Evolutionary conservation across 2,797 vertebrate species (phyloP).

Genomic region (Macroramphosus scolopax): DNA sequence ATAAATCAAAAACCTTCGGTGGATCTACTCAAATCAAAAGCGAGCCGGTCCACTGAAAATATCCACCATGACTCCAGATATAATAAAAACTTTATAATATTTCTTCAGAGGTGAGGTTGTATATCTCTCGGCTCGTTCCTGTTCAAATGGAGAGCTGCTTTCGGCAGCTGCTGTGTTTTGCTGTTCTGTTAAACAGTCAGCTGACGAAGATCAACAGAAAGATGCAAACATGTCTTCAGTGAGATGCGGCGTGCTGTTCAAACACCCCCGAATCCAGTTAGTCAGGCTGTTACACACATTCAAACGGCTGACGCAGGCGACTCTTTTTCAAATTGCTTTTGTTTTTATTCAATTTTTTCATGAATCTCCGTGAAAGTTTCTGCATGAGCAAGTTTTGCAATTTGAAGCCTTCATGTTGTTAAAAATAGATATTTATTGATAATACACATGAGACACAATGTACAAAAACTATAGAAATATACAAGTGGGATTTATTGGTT

Average conservation of each 20-base stretch:
- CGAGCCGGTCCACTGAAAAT: not conserved
- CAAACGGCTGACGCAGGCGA: not conserved
- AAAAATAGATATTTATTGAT: too few relatives aligned
- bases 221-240: slow-evolving; percentile 4
- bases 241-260: slow-evolving; percentile 5
- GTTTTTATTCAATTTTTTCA: too few relatives aligned
- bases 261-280: slow-evolving; percentile 31
- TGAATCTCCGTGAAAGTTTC: too few relatives aligned
- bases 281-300: slow-evolving; percentile 27
- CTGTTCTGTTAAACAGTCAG: slow-evolving; percentile 17
- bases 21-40: too few relatives aligned
- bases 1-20: not conserved
- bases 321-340: too few relatives aligned
- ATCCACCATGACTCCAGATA: not conserved
- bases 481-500: slow-evolving; percentile 9
- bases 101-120: not conserved
- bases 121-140: not conserved
- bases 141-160: slow-evolving; percentile 2
- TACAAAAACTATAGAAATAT: slow-evolving; percentile 8
- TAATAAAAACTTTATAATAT: not conserved
- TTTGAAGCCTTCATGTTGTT: not conserved
- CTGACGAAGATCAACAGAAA: slow-evolving; percentile 40
- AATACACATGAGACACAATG: not conserved
- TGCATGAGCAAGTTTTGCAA: not conserved
- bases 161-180: not conserved